phyloP scores from a whole-genome alignment of 2,113 vertebrate species.

The Sylvia atricapilla region DNA sequence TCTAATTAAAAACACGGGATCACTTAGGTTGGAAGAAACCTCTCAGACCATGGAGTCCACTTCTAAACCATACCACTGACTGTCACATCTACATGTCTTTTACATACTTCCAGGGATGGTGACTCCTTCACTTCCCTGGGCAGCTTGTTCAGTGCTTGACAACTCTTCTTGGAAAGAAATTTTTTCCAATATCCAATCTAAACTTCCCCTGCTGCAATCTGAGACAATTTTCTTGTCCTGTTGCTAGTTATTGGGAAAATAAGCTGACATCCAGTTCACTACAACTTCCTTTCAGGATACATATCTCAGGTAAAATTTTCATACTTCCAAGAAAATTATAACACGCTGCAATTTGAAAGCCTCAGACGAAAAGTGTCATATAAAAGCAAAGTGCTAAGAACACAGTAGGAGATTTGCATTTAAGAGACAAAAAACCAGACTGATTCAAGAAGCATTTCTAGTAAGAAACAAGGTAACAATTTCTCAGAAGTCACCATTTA shows the following conservation, averaged over 20 bases:
- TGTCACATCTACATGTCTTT: neutral
- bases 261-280: neutral
- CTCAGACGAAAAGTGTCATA: neutral
- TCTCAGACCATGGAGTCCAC: neutral
- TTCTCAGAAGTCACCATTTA: neutral
- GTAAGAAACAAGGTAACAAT: neutral
- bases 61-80: neutral
- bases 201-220: neutral
- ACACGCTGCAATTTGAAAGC: neutral
- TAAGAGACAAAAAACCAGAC: neutral
- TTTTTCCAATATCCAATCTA: neutral
- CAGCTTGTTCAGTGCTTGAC: neutral
- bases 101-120: neutral
- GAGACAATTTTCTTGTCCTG: neutral
- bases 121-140: neutral
- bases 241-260: neutral
- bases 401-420: slow-evolving; percentile 5
- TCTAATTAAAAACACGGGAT: slow-evolving; percentile 32
- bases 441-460: neutral
- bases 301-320: neutral
- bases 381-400: slow-evolving; percentile 4
- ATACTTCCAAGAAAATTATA: neutral
- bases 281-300: neutral
- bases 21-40: neutral
- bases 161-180: neutral